Evolutionary conservation across 64 coral and sea anemone species (phyloP).

Genomic region (Stichodactyla helianthus): DNA sequence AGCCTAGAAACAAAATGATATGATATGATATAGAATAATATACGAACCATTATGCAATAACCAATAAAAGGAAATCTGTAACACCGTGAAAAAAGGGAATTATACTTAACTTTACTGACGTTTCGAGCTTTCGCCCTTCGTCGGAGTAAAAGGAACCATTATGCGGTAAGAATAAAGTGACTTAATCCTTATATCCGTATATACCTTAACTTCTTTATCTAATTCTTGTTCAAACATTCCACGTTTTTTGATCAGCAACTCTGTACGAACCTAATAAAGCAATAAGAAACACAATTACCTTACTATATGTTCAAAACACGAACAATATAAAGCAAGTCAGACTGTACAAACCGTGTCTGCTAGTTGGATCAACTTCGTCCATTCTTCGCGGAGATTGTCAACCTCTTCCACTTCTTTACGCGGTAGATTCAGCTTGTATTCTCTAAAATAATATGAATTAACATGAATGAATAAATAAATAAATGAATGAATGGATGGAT

Average conservation of each 20-base stretch:
- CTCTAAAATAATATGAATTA: slow-evolving; percentile 13
- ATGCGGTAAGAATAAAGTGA: too few relatives aligned
- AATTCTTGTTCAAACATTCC: slow-evolving; percentile 99
- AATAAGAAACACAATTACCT: neutral
- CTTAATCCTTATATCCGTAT: too few relatives aligned
- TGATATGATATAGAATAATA: neutral
- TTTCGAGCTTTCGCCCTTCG: too few relatives aligned
- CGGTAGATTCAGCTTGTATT: slow-evolving; percentile 84
- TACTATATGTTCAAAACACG: neutral
- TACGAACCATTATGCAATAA: neutral
- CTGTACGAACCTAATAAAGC: slow-evolving; percentile 59
- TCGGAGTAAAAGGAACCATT: too few relatives aligned
- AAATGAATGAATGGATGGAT: too few relatives aligned
- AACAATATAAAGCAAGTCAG: too few relatives aligned
- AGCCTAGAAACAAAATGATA: slow-evolving; percentile 40
- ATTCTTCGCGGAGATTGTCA: slow-evolving; percentile 83
- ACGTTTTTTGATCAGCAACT: slow-evolving; percentile 89
- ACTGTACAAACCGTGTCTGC: slow-evolving; percentile 64
- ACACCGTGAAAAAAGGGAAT: too few relatives aligned
- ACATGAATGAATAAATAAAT: neutral
- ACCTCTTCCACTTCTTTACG: slow-evolving; percentile 94
- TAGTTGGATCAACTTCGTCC: slow-evolving; percentile 79
- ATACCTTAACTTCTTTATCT: slow-evolving; percentile 95
- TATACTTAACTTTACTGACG: too few relatives aligned
- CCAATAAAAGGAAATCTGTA: too few relatives aligned